Evolutionary conservation across 2,888 invertebrate species (phyloP), one percentile per base, ranked within the genome.

Genomic region (Griposia aprilina): DNA sequence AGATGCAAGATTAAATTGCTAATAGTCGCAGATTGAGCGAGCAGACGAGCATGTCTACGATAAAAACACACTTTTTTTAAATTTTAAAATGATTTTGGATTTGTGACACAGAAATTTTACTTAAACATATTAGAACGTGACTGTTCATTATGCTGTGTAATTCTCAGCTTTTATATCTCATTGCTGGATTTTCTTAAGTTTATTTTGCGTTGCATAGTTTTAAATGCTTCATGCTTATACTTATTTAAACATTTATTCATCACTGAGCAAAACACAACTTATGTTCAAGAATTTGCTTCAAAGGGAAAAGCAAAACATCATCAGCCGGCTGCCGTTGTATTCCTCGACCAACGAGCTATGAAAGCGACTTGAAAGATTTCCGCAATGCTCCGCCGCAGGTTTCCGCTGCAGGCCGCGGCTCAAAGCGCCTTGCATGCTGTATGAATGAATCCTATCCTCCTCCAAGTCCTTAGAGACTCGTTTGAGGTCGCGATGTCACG

Each of bases 341-440:
- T 87, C 69, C 81, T 74, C 84, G 76, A 78, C 81, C 81, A 77
- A 78, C 72, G 72, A 82, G 83, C 80, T 85, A 87, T 90, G 88
- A 87, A 86, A 83, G 82, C 83, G 78, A 87, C 82, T 87, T 92
- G 84, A 92, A 91, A 90, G 90, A 78, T 77, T 85, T 89, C 84
- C 86, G 82, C 88, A 84, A 85, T 83, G 65, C 70, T 77, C 83
- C 77, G 78, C 89, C 83, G 73, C 81, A 81, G 89, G 87, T 81
- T 85, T 86, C 83, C 84, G 88, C 89, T 84, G 65, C 85, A 78
- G 87, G 89, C 86, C 67, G 74, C 67, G 68, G 81, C 86, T 90
- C 88, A 91, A 91, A 92, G 90, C 85, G 81, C 81, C 85, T 85
- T 82, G 82, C 85, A 87, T 88, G 85, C 81, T 82, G 78, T 88